Conservation (phyloP, 2,797 vertebrate species). For the Epinephelus coioides region DNA sequence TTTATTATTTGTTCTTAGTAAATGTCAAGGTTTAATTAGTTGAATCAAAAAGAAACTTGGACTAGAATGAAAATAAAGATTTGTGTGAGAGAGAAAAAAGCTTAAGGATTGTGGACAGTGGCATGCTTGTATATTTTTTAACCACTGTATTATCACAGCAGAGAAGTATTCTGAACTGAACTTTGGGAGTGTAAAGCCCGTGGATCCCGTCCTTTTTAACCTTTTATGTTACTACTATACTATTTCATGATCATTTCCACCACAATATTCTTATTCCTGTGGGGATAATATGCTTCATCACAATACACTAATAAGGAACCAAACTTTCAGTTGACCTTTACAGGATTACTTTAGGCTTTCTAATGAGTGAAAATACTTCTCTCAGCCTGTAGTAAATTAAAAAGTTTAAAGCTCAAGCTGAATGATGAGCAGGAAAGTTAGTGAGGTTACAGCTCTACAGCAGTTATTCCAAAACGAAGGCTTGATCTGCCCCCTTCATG, state of each 20-base stretch:
- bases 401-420: background rate
- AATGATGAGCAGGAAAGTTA: background rate
- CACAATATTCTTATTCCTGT: background rate
- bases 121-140: background rate
- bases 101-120: background rate
- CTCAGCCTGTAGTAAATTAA: background rate
- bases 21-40: no score
- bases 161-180: constrained; percentile 1
- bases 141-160: background rate
- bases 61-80: no score
- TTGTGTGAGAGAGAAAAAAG: no score
- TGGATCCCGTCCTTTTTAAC: background rate
- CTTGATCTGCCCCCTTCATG: constrained; percentile 24
- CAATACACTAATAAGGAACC: background rate
- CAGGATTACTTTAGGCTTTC: background rate
- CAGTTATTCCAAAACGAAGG: constrained; percentile 3
- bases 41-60: no score
- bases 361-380: background rate
- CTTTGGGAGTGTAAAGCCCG: background rate
- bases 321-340: background rate
- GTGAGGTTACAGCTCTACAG: background rate
- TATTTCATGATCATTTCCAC: background rate
- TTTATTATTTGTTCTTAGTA: no score
- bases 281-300: constrained; percentile 3
- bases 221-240: background rate